Evolutionary conservation across 2,113 vertebrate genomes (phyloP).

Genomic region (Enhydra lutris): DNA sequence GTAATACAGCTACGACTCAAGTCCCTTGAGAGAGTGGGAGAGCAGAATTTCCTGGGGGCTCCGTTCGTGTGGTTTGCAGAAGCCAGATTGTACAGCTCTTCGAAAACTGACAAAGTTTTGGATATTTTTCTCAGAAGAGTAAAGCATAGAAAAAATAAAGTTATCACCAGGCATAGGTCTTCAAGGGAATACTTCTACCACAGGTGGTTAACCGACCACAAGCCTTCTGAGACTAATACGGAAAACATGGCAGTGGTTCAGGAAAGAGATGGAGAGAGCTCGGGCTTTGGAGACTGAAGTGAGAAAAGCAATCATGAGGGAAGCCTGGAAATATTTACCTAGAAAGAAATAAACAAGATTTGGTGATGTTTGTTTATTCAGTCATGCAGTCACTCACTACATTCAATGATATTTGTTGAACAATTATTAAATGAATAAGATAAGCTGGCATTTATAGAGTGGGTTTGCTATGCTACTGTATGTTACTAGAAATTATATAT

Average conservation of each 20-base stretch:
- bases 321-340: neutral
- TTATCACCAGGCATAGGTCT: neutral
- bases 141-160: neutral
- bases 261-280: neutral
- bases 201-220: neutral
- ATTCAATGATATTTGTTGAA: neutral
- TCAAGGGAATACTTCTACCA: neutral
- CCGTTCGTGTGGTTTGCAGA: neutral
- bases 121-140: neutral
- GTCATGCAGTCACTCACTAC: neutral
- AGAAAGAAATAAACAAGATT: neutral
- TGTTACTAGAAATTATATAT: neutral
- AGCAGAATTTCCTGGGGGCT: neutral
- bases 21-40: neutral
- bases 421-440: neutral
- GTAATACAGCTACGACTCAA: neutral
- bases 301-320: neutral
- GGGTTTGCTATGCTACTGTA: neutral
- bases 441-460: neutral
- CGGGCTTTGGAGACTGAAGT: neutral
- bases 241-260: neutral
- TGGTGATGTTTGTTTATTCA: neutral
- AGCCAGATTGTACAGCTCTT: neutral
- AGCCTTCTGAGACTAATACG: neutral
- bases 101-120: neutral